Evolutionary conservation across 2,113 vertebrate species (phyloP).

Genomic region (Indri indri): DNA sequence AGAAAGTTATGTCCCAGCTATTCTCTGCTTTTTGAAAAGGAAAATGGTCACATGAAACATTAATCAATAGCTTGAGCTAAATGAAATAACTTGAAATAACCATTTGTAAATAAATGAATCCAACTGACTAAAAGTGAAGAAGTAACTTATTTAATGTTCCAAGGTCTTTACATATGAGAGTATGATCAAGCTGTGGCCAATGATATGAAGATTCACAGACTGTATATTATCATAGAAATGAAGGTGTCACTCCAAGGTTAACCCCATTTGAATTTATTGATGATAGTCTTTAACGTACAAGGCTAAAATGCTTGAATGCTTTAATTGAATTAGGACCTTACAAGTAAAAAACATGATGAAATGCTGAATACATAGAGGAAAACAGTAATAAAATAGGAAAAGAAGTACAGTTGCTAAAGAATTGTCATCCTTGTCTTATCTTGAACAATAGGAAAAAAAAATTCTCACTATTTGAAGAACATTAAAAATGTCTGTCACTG

Average conservation of each 20-base stretch:
- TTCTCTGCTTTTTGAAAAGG: constrained; percentile 24
- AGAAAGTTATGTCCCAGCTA: constrained; percentile 27
- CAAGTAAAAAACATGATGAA: constrained; percentile 13
- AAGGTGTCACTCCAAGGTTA: constrained; percentile 71
- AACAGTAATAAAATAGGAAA: constrained; percentile 25
- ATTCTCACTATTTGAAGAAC: not conserved
- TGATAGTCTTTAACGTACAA: constrained; percentile 50
- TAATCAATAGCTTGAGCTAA: constrained; percentile 43
- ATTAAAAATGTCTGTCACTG: not conserved
- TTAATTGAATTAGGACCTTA: constrained; percentile 39
- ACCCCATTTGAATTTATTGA: constrained; percentile 58
- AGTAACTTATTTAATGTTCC: constrained; percentile 66
- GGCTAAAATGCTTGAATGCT: constrained; percentile 19
- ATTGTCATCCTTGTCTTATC: not conserved
- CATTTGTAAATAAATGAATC: constrained; percentile 61
- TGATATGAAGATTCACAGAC: constrained; percentile 20
- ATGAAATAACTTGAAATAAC: constrained; percentile 53
- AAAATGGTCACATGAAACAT: constrained; percentile 52
- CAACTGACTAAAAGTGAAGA: constrained; percentile 43
- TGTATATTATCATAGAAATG: constrained; percentile 54
- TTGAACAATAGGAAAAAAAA: not conserved
- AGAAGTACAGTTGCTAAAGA: not conserved
- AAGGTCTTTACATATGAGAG: constrained; percentile 65
- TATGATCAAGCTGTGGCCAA: not conserved
- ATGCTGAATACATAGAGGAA: not conserved